A percentile compares a stretch with the other conserved stretches of the same genome.
Evolutionary conservation across 2,113 vertebrate species (phyloP).

Genomic region (Vireo altiloquus): DNA sequence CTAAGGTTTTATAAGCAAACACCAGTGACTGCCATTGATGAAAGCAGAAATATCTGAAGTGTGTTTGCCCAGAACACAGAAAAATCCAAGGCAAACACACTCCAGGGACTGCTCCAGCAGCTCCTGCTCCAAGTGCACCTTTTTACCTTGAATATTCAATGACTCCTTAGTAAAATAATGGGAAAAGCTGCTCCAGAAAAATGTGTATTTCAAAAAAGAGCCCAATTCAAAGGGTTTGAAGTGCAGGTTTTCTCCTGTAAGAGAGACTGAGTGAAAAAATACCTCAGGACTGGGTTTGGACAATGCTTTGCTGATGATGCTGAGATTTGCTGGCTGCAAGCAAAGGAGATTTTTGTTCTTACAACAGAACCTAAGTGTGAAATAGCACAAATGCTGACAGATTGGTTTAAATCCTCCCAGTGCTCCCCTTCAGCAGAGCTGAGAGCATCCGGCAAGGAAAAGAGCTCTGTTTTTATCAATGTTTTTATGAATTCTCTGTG

Average conservation of each 20-base stretch:
- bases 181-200: not conserved
- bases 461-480: fast-evolving
- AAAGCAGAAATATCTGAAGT: not conserved
- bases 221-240: not conserved
- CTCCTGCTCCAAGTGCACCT: not conserved
- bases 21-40: not conserved
- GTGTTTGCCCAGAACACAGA: not conserved
- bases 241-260: not conserved
- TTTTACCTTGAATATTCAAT: not conserved
- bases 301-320: not conserved
- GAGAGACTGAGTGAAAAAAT: not conserved
- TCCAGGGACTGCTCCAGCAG: not conserved
- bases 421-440: not conserved
- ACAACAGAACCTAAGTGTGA: not conserved
- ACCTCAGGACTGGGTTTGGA: not conserved
- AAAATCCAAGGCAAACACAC: not conserved
- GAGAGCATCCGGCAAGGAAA: not conserved
- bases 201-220: not conserved
- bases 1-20: not conserved
- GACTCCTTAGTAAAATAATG: not conserved
- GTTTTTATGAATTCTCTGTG: fast-evolving
- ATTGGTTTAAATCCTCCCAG: not conserved
- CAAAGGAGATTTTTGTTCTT: not conserved
- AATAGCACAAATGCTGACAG: not conserved
- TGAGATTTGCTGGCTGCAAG: not conserved